These are phyloP conservation scores for Gnathonemus echidnorhynchus DNA, from an alignment of 2,113 vertebrate genomes.

Conservation along the genomic window DNA sequence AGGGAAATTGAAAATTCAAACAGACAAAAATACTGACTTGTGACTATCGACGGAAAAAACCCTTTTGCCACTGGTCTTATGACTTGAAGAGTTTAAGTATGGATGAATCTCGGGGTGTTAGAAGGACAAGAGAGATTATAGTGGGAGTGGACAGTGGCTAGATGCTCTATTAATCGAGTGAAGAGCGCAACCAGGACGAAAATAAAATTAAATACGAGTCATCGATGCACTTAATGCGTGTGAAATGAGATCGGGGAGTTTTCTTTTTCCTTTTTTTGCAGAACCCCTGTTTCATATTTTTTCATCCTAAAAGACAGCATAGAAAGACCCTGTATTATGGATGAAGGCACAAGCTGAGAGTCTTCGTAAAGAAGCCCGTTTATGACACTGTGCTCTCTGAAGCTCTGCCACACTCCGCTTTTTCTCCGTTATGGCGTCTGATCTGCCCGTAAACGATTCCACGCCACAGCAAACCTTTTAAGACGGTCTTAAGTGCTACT, in stretches of 20 bases:
- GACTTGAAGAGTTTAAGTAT: neutral
- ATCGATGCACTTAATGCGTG: neutral
- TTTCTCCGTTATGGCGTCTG: neutral
- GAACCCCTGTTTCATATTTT: neutral
- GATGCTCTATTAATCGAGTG: neutral
- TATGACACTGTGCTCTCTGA: neutral
- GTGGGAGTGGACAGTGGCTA: neutral
- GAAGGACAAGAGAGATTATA: neutral
- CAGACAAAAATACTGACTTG: neutral
- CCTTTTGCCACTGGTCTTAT: neutral
- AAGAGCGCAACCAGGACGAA: neutral
- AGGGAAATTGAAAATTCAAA: neutral
- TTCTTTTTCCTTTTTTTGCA: neutral
- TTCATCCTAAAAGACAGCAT: slow-evolving; percentile 7
- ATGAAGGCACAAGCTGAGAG: neutral
- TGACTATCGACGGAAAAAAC: neutral
- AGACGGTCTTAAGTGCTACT: neutral
- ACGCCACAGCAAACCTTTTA: neutral
- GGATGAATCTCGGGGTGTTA: neutral
- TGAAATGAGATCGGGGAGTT: neutral
- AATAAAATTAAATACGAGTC: neutral
- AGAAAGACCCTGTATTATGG: slow-evolving; percentile 1
- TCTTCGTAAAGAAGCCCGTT: neutral
- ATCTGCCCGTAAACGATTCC: neutral
- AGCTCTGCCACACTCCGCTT: no score